Percentiles rank a stretch among this genome's conserved stretches.
Evolutionary conservation across 2,797 vertebrate species (phyloP).

Genomic region (Hippoglossus hippoglossus): DNA sequence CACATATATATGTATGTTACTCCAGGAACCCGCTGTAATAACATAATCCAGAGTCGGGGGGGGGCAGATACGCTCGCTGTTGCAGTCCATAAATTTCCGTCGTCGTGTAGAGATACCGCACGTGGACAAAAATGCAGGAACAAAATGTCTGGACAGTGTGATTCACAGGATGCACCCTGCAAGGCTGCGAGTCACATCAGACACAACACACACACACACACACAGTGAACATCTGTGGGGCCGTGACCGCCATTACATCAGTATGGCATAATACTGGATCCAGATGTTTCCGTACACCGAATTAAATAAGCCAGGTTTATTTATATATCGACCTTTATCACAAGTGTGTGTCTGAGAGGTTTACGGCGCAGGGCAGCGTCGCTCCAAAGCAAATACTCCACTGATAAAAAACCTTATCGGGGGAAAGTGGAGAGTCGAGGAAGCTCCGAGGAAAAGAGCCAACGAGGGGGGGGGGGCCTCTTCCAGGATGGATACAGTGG

Average conservation of each 20-base stretch:
- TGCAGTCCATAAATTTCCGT: slow-evolving; percentile 13
- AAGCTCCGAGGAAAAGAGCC: too few species aligned
- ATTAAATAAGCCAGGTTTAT: slow-evolving; percentile 44
- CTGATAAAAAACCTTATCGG: too few species aligned
- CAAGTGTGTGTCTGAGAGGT: slow-evolving; percentile 10
- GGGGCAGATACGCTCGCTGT: not conserved
- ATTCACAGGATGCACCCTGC: slow-evolving; percentile 27
- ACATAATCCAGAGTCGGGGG: slow-evolving; percentile 5
- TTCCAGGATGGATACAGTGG: too few species aligned
- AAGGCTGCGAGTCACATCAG: slow-evolving; percentile 14
- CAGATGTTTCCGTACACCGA: slow-evolving; percentile 44
- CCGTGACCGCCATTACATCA: slow-evolving; percentile 38
- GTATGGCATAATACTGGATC: slow-evolving; percentile 10
- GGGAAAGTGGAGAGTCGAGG: too few species aligned
- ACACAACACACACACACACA: slow-evolving; percentile 15
- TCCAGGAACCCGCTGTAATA: not conserved
- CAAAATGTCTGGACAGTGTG: slow-evolving; percentile 24
- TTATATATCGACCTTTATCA: slow-evolving; percentile 28
- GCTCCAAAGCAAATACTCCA: too few species aligned
- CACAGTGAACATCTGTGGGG: slow-evolving; percentile 51
- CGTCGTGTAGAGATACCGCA: not conserved
- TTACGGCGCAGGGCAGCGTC: too few species aligned
- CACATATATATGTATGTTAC: not conserved
- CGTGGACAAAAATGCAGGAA: slow-evolving; percentile 14
- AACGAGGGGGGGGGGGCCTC: too few species aligned